These are phyloP conservation scores for Scaptodrosophila latifasciaeformis DNA, from an alignment of 2,888 invertebrate species.

Conservation along the genomic window DNA sequence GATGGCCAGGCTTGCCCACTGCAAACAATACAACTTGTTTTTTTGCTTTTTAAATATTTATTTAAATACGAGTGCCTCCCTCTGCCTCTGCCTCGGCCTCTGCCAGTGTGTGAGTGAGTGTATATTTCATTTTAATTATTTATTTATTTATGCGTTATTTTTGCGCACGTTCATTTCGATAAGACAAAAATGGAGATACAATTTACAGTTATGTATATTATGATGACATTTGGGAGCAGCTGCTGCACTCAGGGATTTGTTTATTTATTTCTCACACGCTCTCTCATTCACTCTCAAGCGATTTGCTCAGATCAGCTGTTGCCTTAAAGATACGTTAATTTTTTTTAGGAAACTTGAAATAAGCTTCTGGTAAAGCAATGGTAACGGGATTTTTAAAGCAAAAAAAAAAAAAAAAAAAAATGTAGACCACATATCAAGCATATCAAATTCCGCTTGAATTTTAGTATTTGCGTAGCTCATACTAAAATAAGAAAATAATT, in stretches of 20 bases:
- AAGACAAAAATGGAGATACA: slow-evolving; percentile 58
- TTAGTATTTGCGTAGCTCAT: not conserved
- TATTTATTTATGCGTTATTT: slow-evolving; percentile 65
- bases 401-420: slow-evolving; percentile 31
- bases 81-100: too few species aligned
- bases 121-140: slow-evolving; percentile 50
- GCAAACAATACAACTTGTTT: slow-evolving; percentile 7
- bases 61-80: too few species aligned
- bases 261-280: slow-evolving; percentile 15
- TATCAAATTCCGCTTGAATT: too few species aligned
- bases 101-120: slow-evolving; percentile 18
- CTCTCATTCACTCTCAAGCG: too few species aligned
- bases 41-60: too few species aligned
- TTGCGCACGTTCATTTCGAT: slow-evolving; percentile 62
- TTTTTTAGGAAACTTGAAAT: slow-evolving; percentile 52
- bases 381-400: slow-evolving; percentile 12
- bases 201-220: slow-evolving; percentile 56
- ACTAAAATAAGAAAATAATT: too few species aligned
- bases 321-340: slow-evolving; percentile 25
- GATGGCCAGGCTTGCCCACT: slow-evolving; percentile 5
- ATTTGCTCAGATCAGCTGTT: slow-evolving; percentile 47
- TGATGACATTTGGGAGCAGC: slow-evolving; percentile 16
- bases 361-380: slow-evolving; percentile 23
- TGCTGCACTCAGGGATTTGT: slow-evolving; percentile 24
- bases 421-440: too few species aligned